These are phyloP conservation scores for Lucilia cuprina DNA, from an alignment of 1,140 invertebrate genomes.

Conservation along the genomic window DNA sequence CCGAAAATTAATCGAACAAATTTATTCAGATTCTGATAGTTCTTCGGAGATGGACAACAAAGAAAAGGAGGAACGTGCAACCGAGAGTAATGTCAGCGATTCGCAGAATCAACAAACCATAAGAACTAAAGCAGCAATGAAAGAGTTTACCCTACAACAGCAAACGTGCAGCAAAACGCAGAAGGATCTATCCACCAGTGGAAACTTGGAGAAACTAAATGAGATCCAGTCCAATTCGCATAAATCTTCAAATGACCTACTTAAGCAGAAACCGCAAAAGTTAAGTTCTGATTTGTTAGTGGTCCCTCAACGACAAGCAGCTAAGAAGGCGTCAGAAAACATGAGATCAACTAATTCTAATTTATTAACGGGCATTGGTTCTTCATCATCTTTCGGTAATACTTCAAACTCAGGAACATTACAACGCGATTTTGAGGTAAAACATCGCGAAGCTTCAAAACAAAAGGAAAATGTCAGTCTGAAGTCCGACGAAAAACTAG, in stretches of 20 bases:
- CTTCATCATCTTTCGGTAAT: neutral
- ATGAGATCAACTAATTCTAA: conserved; percentile 71
- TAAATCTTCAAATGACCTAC: conserved; percentile 46
- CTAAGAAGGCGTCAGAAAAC: conserved; percentile 89
- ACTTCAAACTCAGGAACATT: neutral
- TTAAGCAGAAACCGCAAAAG: conserved; percentile 67
- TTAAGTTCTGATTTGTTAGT: conserved; percentile 80
- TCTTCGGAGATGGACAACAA: conserved; percentile 49
- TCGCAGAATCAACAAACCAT: conserved; percentile 72
- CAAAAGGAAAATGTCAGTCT: conserved; percentile 32
- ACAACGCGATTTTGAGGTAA: conserved; percentile 3
- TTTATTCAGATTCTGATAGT: conserved; percentile 58
- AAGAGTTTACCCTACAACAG: conserved; percentile 71
- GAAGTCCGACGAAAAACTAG: conserved; percentile 38
- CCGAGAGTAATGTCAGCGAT: conserved; percentile 69
- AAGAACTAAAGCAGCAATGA: conserved; percentile 83
- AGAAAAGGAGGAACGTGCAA: conserved; percentile 53
- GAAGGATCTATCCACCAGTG: neutral
- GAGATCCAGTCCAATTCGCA: neutral
- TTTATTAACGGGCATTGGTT: neutral
- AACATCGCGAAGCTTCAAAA: conserved; percentile 39
- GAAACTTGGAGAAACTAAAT: conserved; percentile 37
- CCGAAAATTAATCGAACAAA: conserved; percentile 51
- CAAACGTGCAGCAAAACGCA: conserved; percentile 36
- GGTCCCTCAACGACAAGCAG: conserved; percentile 89